phyloP scores from a whole-genome alignment of 2,797 vertebrate species.

The Pagetopsis macropterus region DNA sequence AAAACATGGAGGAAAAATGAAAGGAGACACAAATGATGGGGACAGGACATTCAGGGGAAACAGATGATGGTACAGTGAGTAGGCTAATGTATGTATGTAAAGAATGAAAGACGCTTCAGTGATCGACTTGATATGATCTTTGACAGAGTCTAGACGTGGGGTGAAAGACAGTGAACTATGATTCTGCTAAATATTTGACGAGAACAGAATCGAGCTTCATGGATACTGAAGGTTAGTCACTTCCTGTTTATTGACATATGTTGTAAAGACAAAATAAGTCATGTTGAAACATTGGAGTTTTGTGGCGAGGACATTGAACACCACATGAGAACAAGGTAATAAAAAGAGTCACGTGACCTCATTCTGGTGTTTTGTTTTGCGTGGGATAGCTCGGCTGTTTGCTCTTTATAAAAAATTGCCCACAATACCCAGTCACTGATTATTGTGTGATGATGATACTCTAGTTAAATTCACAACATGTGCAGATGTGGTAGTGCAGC shows the following conservation, averaged over 20 bases:
- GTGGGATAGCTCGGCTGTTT: background rate
- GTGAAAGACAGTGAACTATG: background rate
- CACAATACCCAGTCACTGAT: background rate
- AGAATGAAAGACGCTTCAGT: background rate
- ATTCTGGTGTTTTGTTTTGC: background rate
- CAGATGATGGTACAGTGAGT: no score
- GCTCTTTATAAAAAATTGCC: background rate
- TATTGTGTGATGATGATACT: background rate
- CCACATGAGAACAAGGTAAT: slow-evolving; percentile 16
- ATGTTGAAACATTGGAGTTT: slow-evolving; percentile 38
- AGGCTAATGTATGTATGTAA: background rate
- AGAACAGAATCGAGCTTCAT: slow-evolving; percentile 7
- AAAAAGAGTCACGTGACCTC: background rate
- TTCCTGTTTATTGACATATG: slow-evolving; percentile 7
- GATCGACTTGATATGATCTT: background rate
- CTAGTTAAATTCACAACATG: background rate
- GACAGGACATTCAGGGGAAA: no score
- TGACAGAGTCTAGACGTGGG: background rate
- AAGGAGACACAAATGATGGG: no score
- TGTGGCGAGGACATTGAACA: slow-evolving; percentile 5
- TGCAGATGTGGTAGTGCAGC: background rate
- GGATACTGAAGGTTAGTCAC: slow-evolving; percentile 13
- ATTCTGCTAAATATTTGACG: background rate
- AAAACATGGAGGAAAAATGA: no score
- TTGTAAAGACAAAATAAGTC: background rate